Evolutionary conservation across 2,797 vertebrate genomes (phyloP).

Genomic region (Urocyon cinereoargenteus): DNA sequence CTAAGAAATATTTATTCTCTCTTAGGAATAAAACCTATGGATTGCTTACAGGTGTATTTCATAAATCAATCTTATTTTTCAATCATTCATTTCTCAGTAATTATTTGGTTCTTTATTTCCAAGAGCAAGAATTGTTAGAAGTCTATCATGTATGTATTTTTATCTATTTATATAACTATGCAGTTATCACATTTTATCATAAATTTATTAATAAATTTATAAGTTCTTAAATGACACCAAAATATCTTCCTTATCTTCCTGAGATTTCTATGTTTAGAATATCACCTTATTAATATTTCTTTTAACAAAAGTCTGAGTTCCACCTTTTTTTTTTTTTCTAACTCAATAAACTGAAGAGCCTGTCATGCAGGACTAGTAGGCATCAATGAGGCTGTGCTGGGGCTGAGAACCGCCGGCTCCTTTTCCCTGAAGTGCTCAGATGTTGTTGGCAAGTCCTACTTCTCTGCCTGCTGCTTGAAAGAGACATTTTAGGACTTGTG

Average conservation of each 20-base stretch:
- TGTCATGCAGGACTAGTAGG: not conserved
- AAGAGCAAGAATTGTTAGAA: not conserved
- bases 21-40: not conserved
- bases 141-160: not conserved
- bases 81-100: not conserved
- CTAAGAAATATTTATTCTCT: not conserved
- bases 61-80: not conserved
- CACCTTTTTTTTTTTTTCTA: not conserved
- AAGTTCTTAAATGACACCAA: not conserved
- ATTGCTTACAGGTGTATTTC: not conserved
- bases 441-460: not conserved
- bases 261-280: not conserved
- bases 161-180: not conserved
- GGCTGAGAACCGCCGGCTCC: not conserved
- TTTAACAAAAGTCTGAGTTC: not conserved
- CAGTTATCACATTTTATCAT: not conserved
- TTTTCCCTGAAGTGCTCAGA: not conserved
- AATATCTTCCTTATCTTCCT: not conserved
- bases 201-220: not conserved
- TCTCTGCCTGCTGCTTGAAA: not conserved
- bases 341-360: not conserved
- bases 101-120: not conserved
- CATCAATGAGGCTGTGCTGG: not conserved
- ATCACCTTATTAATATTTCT: not conserved
- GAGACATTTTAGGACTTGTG: not conserved